phyloP scores from a whole-genome alignment of 2,797 vertebrate genomes.

The Sebastiscus albofasciatus region DNA sequence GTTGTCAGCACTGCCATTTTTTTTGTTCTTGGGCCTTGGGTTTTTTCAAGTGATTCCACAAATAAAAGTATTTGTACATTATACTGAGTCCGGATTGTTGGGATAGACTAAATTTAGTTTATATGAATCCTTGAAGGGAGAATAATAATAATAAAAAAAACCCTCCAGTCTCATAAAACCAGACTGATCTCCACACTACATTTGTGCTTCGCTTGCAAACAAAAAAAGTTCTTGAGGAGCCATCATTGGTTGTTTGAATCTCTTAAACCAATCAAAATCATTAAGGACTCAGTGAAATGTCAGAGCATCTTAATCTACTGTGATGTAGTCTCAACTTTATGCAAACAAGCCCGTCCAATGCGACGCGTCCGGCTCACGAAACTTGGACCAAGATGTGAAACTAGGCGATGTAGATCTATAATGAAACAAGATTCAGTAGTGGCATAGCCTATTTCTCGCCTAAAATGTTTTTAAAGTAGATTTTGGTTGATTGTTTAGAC shows the following conservation, averaged over 20 bases:
- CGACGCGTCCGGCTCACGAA: too few relatives aligned
- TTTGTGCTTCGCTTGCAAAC: neutral
- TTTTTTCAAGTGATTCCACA: neutral
- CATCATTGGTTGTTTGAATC: neutral
- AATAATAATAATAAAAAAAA: neutral
- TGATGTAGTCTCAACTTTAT: too few relatives aligned
- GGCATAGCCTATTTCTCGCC: too few relatives aligned
- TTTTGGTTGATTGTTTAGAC: too few relatives aligned
- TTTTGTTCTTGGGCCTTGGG: neutral
- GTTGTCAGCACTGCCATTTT: neutral
- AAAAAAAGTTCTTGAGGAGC: neutral
- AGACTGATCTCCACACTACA: neutral
- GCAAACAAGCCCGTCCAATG: too few relatives aligned
- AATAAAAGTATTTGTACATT: neutral
- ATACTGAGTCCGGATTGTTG: neutral
- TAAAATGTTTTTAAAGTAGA: too few relatives aligned
- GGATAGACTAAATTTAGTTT: conserved; percentile 5
- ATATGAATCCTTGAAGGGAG: conserved; percentile 5
- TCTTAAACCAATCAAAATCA: neutral
- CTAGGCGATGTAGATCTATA: too few relatives aligned
- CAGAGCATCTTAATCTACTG: too few relatives aligned
- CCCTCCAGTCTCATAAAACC: neutral
- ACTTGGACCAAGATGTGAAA: too few relatives aligned
- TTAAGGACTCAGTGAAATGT: neutral
- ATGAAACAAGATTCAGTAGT: too few relatives aligned